Percentiles rank a stretch among this genome's conserved stretches.
Evolutionary conservation across 2,888 invertebrate species (phyloP).

Genomic region (Callyntrura guangdongensis): DNA sequence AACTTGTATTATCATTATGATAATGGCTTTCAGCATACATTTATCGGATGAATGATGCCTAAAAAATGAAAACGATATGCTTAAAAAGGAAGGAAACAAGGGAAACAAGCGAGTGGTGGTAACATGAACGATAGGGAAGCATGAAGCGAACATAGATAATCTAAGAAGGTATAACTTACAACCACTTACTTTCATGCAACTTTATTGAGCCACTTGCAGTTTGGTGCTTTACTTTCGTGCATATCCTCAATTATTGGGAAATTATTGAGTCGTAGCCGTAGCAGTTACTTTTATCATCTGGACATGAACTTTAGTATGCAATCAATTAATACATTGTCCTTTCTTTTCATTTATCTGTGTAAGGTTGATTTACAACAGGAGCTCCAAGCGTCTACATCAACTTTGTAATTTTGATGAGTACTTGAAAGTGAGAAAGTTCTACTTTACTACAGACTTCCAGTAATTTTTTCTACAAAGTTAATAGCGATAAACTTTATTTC

Average conservation of each 20-base stretch:
- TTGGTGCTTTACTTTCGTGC: neutral
- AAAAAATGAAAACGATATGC: constrained; percentile 58
- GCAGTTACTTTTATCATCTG: constrained; percentile 17
- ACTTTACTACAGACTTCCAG: no score
- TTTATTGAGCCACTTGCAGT: neutral
- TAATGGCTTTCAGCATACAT: constrained; percentile 63
- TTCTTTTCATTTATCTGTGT: neutral
- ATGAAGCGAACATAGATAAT: neutral
- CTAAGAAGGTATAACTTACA: constrained; percentile 9
- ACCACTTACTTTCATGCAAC: constrained; percentile 4
- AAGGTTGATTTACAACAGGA: no score
- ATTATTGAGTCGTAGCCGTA: constrained; percentile 17
- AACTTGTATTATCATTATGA: constrained; percentile 67
- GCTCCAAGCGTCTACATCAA: no score
- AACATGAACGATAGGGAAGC: neutral
- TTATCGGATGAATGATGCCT: constrained; percentile 46
- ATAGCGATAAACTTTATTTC: no score
- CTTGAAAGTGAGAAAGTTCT: no score
- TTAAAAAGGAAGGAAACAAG: constrained; percentile 52
- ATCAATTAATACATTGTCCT: neutral
- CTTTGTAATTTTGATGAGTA: no score
- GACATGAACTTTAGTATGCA: neutral
- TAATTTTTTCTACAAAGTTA: no score
- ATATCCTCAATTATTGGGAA: neutral
- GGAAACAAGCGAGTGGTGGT: constrained; percentile 28